Evolutionary conservation across 1,140 invertebrate species (phyloP).

Genomic region (Hycleus cichorii): DNA sequence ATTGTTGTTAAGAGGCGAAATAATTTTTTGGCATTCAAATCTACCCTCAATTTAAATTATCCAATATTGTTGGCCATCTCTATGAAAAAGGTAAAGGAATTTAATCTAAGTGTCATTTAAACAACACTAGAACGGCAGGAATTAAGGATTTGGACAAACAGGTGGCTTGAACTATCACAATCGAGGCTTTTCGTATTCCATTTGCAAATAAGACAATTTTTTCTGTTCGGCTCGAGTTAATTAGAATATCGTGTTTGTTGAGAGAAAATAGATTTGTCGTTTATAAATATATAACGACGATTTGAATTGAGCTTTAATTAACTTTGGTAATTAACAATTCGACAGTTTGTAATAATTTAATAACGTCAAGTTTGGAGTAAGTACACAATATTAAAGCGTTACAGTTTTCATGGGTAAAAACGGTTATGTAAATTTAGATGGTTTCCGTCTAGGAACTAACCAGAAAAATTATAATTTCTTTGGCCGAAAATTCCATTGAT

Average conservation of each 20-base stretch:
- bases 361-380: background rate
- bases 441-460: no score
- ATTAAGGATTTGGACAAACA: background rate
- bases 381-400: no score
- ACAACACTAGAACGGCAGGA: slow-evolving; percentile 15
- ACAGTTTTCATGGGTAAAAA: background rate
- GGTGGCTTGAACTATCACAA: background rate
- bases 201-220: no score
- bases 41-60: no score
- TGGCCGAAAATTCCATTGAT: no score
- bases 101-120: slow-evolving; percentile 27
- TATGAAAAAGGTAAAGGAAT: slow-evolving; percentile 19
- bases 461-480: no score
- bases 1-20: background rate
- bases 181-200: no score
- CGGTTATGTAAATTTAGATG: background rate
- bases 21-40: no score
- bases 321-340: slow-evolving; percentile 6
- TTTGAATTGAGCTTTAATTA: slow-evolving; percentile 4
- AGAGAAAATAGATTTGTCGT: slow-evolving; percentile 3
- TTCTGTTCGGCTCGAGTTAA: no score
- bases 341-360: slow-evolving; percentile 8
- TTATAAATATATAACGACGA: slow-evolving; percentile 1
- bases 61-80: background rate
- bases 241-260: background rate